Base-by-base conservation (phyloP, 2,888 invertebrate species). In the Drosophila neutralis region DNA sequence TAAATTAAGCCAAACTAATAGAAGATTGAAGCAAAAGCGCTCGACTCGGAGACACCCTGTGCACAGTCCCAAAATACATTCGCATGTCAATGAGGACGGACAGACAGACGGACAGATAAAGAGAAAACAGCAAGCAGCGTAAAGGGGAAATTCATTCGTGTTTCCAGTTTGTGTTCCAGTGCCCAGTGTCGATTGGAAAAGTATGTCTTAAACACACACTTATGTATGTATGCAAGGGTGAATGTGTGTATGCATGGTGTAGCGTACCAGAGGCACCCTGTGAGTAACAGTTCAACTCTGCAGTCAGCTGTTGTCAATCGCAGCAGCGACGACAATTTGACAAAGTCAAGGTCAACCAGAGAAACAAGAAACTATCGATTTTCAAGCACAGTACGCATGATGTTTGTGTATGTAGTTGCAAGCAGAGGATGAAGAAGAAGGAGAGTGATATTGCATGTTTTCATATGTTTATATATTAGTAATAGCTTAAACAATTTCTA, bases 341-440 rank as follows among this genome's bases (percentile, higher is more conserved):
- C 56, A 78, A 64, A 62, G 65, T 83, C 83, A 83, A 73, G 80
- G 87, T 73, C 87, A 87, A 40, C 51, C 29, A 45, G 42, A 68
- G 57, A 38, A 53, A 56, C 56, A 64, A 45, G 49, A 48, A 49
- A 10, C 11, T 69, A 77, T 77, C 66, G 78, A 77, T 77, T 77
- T 77, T 77, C 57, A 45, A 45, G 45, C 15, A 24, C 11, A 29
- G 29, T 29, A 29, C 10, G 27, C 29, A 18, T 18, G 18, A 27
- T 49, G 4, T 11, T 10, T 29, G 18, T 11, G 49, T 18, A 27
- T 45, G 27, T 15, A 8, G 24, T 24, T 45, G 45, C 24, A 45
- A 15, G 36, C 15, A 36, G 15, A 36, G 1, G 36, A 36, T 18
- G 45, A 45, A 24, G 45, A 45, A 21, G 13, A 24, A 27, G 15